Evolutionary conservation across 1,140 invertebrate genomes (phyloP), one percentile per base, ranked within the genome.

Genomic region (Colletes latitarsis): DNA sequence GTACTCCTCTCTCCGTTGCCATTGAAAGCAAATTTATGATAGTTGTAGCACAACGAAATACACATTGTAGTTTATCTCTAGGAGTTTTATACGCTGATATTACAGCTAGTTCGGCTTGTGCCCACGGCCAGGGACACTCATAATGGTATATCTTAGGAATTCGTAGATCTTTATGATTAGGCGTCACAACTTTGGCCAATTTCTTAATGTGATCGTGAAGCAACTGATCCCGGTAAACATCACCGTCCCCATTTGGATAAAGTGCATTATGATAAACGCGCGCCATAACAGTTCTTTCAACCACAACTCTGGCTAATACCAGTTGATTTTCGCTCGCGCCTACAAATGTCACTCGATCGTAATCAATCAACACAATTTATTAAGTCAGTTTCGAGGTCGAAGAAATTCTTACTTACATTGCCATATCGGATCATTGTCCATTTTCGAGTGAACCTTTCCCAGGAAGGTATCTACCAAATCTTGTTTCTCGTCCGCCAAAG

Each of bases 71-170:
- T 94, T 99, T 99, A 92, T 99, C 99, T 64, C 96, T 93, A 1
- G 99, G 98, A 52, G 98, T 98, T 93, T 98, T 98, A 93, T 98
- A 99, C 5, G 98, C 98, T 84, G 98, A 97, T 89, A 99, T 97
- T 84, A 98, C 96, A 68, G 95, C 94, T n/a, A 99, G 95, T 93
- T 98, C 98, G 62, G 97, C 96, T 93, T 99, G 98, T 57, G 99
- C 98, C 85, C 98, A 97, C n/a, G 98, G 96, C 98, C 98, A 99
- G 2, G 99, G 99, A 92, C 97, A 98, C 88, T 99, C 98, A 87
- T 96, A 96, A 90, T 97, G 95, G 93, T 97, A 97, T 89, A 95
- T 94, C 89, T 96, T 96, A 30, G 97, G 96, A 88, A 98, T 97
- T 85, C 96, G 94, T 52, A 98, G 93, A 92, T 98, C 96, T 89